Conservation (phyloP, 2,113 vertebrate genomes). For the Neodontobutis hainanensis region DNA sequence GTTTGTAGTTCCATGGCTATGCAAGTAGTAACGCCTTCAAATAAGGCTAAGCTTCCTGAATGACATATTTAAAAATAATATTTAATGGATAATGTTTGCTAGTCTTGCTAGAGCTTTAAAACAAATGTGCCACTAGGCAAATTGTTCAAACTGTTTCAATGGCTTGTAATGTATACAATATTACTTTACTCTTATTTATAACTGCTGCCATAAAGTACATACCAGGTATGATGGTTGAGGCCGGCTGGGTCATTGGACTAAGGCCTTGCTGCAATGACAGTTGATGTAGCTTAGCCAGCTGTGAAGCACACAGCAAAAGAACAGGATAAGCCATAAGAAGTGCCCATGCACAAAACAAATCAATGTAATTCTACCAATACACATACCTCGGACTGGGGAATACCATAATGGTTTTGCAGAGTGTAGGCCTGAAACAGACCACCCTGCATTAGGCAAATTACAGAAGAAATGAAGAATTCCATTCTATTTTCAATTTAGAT, state of each 20-base stretch:
- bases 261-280: conserved; percentile 90
- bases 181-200: not conserved
- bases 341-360: conserved; percentile 8
- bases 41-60: no score
- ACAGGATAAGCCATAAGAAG: conserved; percentile 11
- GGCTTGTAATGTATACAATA: not conserved
- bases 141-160: not conserved
- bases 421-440: conserved; percentile 86
- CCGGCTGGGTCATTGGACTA: conserved; percentile 80
- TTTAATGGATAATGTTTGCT: no score
- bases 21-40: no score
- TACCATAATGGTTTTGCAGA: conserved; percentile 92
- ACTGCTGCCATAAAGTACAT: conserved; percentile 61
- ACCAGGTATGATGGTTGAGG: conserved; percentile 82
- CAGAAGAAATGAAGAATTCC: not conserved
- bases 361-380: conserved; percentile 11
- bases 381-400: conserved; percentile 92
- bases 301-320: conserved; percentile 41
- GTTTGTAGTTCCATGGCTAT: no score
- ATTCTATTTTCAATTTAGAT: no score
- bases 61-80: no score
- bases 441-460: conserved; percentile 62
- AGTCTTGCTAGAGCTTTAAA: not conserved
- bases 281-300: conserved; percentile 95
- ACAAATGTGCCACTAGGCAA: not conserved